phyloP scores from a whole-genome alignment of 2,797 vertebrate species.

The Hozukius guyotensis region DNA sequence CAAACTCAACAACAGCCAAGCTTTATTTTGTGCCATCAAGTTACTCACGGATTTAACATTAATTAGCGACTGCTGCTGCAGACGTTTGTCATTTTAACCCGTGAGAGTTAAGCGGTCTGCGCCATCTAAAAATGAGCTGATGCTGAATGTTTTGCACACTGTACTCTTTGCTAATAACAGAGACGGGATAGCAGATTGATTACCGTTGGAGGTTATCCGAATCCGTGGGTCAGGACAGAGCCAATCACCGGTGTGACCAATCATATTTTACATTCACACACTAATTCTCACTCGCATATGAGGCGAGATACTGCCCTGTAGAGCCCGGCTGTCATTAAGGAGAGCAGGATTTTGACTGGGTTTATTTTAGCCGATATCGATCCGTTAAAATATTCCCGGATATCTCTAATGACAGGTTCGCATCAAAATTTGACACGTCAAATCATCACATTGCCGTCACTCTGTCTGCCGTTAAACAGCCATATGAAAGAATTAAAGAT shows the following conservation, averaged over 20 bases:
- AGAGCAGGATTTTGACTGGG: no score
- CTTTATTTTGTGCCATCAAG: background rate
- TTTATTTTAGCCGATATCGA: background rate
- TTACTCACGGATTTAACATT: background rate
- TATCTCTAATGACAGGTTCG: background rate
- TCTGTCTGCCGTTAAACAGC: background rate
- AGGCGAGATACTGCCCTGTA: no score
- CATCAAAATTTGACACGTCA: background rate
- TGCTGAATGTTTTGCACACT: background rate
- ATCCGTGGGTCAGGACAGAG: background rate
- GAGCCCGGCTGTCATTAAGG: no score
- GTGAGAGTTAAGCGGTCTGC: background rate
- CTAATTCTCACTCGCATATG: background rate
- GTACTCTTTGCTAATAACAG: background rate
- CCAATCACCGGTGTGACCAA: background rate
- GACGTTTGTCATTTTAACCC: background rate
- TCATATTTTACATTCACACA: background rate
- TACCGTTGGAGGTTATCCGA: rapidly evolving
- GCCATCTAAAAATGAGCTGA: background rate
- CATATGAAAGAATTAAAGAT: background rate
- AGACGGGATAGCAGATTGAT: no score
- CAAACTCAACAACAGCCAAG: background rate
- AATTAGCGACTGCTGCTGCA: background rate
- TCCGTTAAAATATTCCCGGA: background rate
- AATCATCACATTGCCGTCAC: background rate